Evolutionary conservation across 2,888 invertebrate genomes (phyloP), one percentile per base, ranked within the genome.

Genomic region (Stenotaenia linearis): DNA sequence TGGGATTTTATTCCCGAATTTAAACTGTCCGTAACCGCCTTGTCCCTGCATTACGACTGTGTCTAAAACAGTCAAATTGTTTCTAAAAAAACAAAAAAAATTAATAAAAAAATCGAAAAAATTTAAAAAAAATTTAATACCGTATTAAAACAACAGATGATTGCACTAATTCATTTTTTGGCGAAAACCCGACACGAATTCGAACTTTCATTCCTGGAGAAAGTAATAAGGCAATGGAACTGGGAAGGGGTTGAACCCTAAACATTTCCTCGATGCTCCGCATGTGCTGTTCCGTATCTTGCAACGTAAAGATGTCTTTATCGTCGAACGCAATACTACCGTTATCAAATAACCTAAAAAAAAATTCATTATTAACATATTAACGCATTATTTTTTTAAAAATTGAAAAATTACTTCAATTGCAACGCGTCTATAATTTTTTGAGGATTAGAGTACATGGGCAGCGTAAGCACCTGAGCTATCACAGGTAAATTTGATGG

Each of bases 11-110:
- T 94, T 96, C 25, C 92, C 96, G 84, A 97, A 92, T 84, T 93
- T 93, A 86, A 98, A 92, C 85, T 93, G 91, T 2, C 97, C 95
- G 82, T 91, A 88, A 0, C 94, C 95, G 18, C 97, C 96, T 84
- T 92, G 91, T 0, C 95, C 97, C 80, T 90, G 90, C 81, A 98
- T 87, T 84, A 92, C 90, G 30, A 97, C 89, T 1, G 92, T 91
- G 87, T 98, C 98, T 84, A 97, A 86, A 45, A 96, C 91, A 0
- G 98, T 98, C 84, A 98, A 88, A 86, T 98, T 98, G 35, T 75
- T 75, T 32, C 75, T 35, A 32, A 32, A 75, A 75, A 79, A 37
- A 61, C 77, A 37, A 78, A 78, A 80, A 9, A 79, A 81, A 32
- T 37, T 6, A 18, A 12, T 32, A 35, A 37, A 82, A 80, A 25